Evolutionary conservation across 2,113 vertebrate genomes (phyloP).

Genomic region (Mungos mungo): DNA sequence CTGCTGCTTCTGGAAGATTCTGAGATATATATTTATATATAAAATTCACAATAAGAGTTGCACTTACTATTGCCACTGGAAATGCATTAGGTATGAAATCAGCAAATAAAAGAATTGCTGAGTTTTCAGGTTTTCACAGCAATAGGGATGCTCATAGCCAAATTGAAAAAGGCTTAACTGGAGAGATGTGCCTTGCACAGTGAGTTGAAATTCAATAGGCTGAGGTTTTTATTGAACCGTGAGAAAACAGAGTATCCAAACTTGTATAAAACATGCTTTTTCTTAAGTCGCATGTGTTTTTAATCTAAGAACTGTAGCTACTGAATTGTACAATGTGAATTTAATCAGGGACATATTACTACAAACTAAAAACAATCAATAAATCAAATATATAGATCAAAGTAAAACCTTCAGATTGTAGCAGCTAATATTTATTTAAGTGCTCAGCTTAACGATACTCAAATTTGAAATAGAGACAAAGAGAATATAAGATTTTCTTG

Average conservation of each 20-base stretch:
- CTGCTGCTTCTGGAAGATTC: conserved; percentile 10
- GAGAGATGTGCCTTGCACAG: conserved; percentile 26
- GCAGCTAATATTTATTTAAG: conserved; percentile 37
- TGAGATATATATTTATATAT: conserved; percentile 42
- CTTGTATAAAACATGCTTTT: conserved; percentile 49
- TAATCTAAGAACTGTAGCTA: conserved; percentile 59
- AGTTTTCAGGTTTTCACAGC: conserved; percentile 44
- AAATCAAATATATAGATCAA: conserved; percentile 59
- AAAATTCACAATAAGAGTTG: conserved; percentile 56
- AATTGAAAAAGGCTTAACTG: conserved; percentile 66
- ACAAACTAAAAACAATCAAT: conserved; percentile 50
- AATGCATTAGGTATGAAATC: conserved; percentile 67
- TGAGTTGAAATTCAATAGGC: conserved; percentile 66
- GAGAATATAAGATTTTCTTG: not conserved
- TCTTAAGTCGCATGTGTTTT: conserved; percentile 58
- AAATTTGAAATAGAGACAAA: conserved; percentile 30
- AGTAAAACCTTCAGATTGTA: conserved; percentile 33
- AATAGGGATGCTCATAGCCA: conserved; percentile 43
- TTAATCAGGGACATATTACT: conserved; percentile 55
- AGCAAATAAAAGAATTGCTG: conserved; percentile 71
- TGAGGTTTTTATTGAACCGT: conserved; percentile 58
- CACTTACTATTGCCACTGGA: conserved; percentile 36
- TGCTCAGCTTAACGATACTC: not conserved
- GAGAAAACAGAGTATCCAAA: conserved; percentile 47
- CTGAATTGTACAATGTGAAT: conserved; percentile 58